Evolutionary conservation across 1,140 invertebrate species (phyloP).

Genomic region (Ceratitis capitata): DNA sequence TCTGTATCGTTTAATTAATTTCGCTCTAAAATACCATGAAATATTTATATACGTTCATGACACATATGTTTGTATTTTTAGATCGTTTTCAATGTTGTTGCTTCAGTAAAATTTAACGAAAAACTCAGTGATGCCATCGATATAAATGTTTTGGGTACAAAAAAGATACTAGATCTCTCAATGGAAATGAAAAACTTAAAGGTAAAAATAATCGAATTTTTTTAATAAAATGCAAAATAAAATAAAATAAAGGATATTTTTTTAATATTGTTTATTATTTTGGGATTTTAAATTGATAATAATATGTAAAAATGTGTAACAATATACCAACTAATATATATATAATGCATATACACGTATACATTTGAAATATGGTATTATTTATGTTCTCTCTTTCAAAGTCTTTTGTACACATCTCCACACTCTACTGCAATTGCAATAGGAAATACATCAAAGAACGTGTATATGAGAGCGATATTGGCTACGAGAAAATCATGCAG

Average conservation of each 20-base stretch:
- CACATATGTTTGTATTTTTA: slow-evolving; percentile 58
- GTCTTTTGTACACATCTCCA: slow-evolving; percentile 73
- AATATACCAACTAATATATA: too few relatives aligned
- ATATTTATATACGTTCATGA: neutral
- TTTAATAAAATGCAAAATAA: too few relatives aligned
- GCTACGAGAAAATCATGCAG: slow-evolving; percentile 66
- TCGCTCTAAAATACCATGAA: too few relatives aligned
- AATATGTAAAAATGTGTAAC: too few relatives aligned
- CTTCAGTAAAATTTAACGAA: slow-evolving; percentile 90
- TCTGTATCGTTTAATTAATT: too few relatives aligned
- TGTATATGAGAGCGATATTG: slow-evolving; percentile 68
- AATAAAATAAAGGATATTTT: too few relatives aligned
- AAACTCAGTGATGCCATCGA: slow-evolving; percentile 72
- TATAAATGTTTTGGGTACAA: slow-evolving; percentile 73
- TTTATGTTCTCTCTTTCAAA: slow-evolving; percentile 49
- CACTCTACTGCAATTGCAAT: slow-evolving; percentile 75
- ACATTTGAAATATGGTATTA: too few relatives aligned
- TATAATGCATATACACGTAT: neutral
- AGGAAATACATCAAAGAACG: slow-evolving; percentile 68
- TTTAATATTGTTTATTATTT: too few relatives aligned
- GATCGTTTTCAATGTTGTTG: slow-evolving; percentile 89
- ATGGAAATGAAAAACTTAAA: slow-evolving; percentile 75
- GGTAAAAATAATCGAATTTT: too few relatives aligned
- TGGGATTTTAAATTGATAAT: too few relatives aligned
- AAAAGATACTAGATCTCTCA: slow-evolving; percentile 70